A percentile compares a stretch with the other conserved stretches of the same genome.
Evolutionary conservation across 2,113 vertebrate species (phyloP).

Genomic region (Heteronetta atricapilla): DNA sequence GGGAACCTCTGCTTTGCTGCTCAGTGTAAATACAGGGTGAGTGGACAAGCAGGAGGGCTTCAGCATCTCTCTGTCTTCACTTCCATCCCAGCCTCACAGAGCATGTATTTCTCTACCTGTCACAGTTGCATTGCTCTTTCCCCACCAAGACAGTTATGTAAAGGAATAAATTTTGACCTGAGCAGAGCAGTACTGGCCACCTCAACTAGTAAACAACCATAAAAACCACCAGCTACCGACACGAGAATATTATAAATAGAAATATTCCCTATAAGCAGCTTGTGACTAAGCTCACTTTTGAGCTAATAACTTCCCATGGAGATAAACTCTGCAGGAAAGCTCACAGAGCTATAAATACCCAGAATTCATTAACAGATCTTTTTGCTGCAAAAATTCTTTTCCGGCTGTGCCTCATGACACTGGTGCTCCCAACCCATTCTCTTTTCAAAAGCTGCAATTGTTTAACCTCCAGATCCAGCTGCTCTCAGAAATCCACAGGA

Average conservation of each 20-base stretch:
- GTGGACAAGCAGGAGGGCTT: not conserved
- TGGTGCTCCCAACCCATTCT: slow-evolving; percentile 32
- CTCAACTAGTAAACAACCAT: not conserved
- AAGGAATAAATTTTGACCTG: not conserved
- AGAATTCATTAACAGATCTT: slow-evolving; percentile 69
- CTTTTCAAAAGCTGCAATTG: slow-evolving; percentile 58
- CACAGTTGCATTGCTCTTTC: not conserved
- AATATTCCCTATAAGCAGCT: slow-evolving; percentile 44
- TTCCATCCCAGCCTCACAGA: not conserved
- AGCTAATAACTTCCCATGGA: slow-evolving; percentile 67
- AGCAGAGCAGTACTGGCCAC: not conserved
- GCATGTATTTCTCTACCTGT: not conserved
- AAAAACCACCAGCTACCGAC: not conserved
- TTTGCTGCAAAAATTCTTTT: slow-evolving; percentile 58
- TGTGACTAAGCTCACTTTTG: slow-evolving; percentile 69
- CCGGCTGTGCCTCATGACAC: slow-evolving; percentile 44
- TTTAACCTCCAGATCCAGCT: slow-evolving; percentile 15
- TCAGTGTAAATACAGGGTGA: not conserved
- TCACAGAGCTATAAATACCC: slow-evolving; percentile 67
- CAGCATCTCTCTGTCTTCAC: not conserved
- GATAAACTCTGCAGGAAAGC: slow-evolving; percentile 60
- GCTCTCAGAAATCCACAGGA: slow-evolving; percentile 39
- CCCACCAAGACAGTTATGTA: not conserved
- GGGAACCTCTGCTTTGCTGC: not conserved
- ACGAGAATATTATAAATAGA: slow-evolving; percentile 57